These are phyloP conservation scores for Eclectus roratus DNA, from an alignment of 2,113 vertebrate genomes.

Conservation along the genomic window DNA sequence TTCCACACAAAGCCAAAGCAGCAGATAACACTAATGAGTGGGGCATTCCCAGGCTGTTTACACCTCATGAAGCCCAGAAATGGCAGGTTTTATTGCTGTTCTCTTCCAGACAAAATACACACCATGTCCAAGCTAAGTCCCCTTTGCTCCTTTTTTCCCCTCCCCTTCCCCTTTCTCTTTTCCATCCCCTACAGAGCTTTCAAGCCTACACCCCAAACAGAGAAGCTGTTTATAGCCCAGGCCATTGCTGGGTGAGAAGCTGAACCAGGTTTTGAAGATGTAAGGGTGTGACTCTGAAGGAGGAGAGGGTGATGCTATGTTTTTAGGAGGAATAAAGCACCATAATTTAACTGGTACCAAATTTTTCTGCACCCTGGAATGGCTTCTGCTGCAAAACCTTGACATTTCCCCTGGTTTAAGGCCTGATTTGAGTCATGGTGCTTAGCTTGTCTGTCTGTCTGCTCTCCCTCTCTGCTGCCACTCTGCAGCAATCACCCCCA, in stretches of 20 bases:
- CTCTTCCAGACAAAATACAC: neutral
- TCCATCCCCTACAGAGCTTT: neutral
- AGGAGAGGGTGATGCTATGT: neutral
- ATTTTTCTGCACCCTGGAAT: neutral
- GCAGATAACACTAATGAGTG: neutral
- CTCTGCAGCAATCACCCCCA: neutral
- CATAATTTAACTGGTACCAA: neutral
- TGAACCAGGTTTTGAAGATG: neutral
- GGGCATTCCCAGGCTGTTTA: neutral
- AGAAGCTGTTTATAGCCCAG: neutral
- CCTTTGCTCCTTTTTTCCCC: neutral
- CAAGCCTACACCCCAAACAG: accelerated
- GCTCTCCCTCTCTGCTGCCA: neutral
- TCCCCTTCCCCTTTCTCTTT: neutral
- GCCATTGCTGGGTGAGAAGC: neutral
- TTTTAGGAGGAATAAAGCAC: neutral
- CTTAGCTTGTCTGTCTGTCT: neutral
- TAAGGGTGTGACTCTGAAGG: neutral
- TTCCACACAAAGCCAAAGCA: neutral
- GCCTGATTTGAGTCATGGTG: neutral
- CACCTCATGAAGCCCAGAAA: neutral
- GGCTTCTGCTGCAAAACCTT: neutral
- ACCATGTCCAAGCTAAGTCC: accelerated
- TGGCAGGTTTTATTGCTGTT: accelerated
- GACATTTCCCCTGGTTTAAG: neutral